phyloP scores from a whole-genome alignment of 2,113 vertebrate genomes.

The Columbina picui region DNA sequence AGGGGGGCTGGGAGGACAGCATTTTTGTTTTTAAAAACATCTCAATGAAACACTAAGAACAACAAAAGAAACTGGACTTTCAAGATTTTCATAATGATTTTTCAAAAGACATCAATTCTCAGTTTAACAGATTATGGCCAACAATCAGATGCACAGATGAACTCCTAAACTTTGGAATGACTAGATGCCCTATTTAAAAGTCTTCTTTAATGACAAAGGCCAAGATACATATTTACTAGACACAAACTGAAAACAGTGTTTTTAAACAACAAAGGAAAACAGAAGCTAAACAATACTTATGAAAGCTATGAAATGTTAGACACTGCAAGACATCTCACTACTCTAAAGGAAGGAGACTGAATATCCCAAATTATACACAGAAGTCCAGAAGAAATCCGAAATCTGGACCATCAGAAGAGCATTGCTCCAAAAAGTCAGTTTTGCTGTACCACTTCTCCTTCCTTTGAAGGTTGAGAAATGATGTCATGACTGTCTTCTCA shows the following conservation, averaged over 20 bases:
- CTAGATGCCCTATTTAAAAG: not conserved
- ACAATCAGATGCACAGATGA: not conserved
- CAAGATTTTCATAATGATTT: not conserved
- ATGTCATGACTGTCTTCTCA: not conserved
- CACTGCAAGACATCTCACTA: not conserved
- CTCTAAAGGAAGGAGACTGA: not conserved
- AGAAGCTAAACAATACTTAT: not conserved
- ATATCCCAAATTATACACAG: not conserved
- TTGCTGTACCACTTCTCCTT: not conserved
- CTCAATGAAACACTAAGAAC: not conserved
- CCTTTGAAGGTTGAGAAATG: not conserved
- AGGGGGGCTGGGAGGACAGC: accelerated
- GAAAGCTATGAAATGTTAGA: not conserved
- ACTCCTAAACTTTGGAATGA: not conserved
- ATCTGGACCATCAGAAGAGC: not conserved
- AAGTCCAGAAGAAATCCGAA: not conserved
- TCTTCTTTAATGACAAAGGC: not conserved
- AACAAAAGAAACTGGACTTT: not conserved
- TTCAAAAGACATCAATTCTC: not conserved
- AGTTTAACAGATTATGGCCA: not conserved
- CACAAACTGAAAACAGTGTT: not conserved
- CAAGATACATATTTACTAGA: not conserved
- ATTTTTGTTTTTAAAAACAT: not conserved
- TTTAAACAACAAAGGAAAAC: not conserved
- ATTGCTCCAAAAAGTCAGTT: not conserved